Conservation (phyloP, 2,797 vertebrate species). For the Mormyrops attenuatus region DNA sequence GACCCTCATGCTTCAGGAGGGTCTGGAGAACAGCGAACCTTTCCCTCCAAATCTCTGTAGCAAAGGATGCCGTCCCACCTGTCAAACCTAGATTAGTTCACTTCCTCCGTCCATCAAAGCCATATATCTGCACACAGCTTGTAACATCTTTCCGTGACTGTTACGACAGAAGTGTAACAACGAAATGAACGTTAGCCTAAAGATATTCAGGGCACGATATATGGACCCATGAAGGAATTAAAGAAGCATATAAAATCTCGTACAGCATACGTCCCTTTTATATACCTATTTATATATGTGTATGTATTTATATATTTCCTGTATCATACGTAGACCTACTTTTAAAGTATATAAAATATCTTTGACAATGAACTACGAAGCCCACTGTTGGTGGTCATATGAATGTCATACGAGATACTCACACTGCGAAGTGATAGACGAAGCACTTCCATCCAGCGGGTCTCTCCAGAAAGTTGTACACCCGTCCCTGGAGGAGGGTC, state of each 20-base stretch:
- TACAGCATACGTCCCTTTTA: not conserved
- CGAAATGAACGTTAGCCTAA: not conserved
- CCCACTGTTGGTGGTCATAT: not conserved
- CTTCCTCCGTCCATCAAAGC: not conserved
- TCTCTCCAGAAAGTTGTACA: slow-evolving; percentile 95
- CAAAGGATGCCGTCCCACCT: not conserved
- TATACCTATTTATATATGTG: not conserved
- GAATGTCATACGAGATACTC: slow-evolving; percentile 45
- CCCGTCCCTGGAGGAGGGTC: slow-evolving; percentile 78
- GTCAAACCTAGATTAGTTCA: not conserved
- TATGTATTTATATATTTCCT: not conserved
- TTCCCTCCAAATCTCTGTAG: not conserved
- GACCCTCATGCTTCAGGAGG: slow-evolving; percentile 45
- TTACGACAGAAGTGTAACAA: not conserved
- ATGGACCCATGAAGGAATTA: not conserved
- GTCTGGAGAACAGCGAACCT: slow-evolving; percentile 3
- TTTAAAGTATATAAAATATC: not conserved
- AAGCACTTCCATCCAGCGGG: slow-evolving; percentile 96
- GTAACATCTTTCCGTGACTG: not conserved
- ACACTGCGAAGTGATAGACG: slow-evolving; percentile 94
- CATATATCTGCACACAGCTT: not conserved
- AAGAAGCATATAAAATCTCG: not conserved
- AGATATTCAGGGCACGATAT: not conserved
- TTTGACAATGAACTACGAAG: not conserved
- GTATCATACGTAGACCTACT: not conserved